Evolutionary conservation across 1,140 invertebrate genomes (phyloP).

Genomic region (Leptinotarsa undecemlineata): DNA sequence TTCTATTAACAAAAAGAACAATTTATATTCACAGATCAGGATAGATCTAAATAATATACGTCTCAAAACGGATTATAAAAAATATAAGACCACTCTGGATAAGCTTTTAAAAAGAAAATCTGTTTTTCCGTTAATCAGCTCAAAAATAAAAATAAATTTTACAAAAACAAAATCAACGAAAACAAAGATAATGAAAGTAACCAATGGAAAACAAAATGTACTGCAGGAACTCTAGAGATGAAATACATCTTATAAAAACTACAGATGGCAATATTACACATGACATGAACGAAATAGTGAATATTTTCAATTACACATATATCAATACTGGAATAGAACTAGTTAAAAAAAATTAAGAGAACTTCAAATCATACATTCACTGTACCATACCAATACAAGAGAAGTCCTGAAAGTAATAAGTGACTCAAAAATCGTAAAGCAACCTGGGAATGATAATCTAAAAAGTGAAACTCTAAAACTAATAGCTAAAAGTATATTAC

Average conservation of each 20-base stretch:
- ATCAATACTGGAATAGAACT: not conserved
- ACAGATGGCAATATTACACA: not conserved
- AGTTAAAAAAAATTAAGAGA: not conserved
- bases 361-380: not conserved
- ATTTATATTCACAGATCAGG: not conserved
- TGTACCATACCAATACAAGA: not conserved
- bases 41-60: not conserved
- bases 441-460: not conserved
- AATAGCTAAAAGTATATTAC: not conserved
- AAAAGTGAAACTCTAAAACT: not conserved
- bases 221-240: not conserved
- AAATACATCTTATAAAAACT: not conserved
- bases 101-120: too few species aligned
- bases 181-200: not conserved
- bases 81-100: not conserved
- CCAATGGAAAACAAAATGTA: not conserved
- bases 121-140: too few species aligned
- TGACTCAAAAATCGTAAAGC: not conserved
- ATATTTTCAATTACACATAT: not conserved
- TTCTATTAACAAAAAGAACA: not conserved
- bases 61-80: not conserved
- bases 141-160: not conserved
- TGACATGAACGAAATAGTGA: not conserved
- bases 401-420: not conserved
- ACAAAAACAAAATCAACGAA: not conserved